Base-by-base conservation (phyloP, 2,797 vertebrate species). In the Fundulus diaphanus region DNA sequence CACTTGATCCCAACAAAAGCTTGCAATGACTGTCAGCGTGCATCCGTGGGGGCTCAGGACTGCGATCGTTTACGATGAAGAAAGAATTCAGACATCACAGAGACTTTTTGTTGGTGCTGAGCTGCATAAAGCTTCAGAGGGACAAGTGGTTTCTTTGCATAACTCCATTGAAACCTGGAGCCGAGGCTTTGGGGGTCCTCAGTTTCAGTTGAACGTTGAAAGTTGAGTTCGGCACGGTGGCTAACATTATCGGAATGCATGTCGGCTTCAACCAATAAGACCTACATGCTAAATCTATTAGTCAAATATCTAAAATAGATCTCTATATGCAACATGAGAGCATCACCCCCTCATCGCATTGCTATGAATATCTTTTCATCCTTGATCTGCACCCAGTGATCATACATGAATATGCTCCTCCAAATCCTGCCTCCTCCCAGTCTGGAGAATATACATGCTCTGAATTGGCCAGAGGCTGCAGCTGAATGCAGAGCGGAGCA, bases 211-310 rank as follows among this genome's bases (percentile, higher is more conserved):
- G 92, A 92, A 86, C 83, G 92, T 89, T 20, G 73, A 63, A 74
- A 84, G 83, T 83, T 81, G 66, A 79, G 81, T 83, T 85, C 82
- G 77, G 52, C 68, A 83, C 84, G 82, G 77, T 84, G 84, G 79
- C 57, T 88, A 81, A 90, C 79, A 80, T 73, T 82, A 72, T 54
- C 84, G 90, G 93, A 92, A 94, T 91, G 89, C 78, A 71, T 78
- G 48, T 42, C 51, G 82, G 81, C 85, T 89, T 73, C 57, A 0
- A 68, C 82, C 84, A 83, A 82, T 84, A 85, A 84, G 75, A 57
- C 7, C 74, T 85, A 78, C 90, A 88, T 89, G 77, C 84, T 92
- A 91, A 92, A 92, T 90, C 79, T 91, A 83, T 87, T 91, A 85
- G 83, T 84, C 72, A 89, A 88, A 92, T 82, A 82, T 87, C 86